These are phyloP conservation scores for Auanema freiburgensis DNA, from an alignment of 2,888 invertebrate species.

Conservation along the genomic window DNA sequence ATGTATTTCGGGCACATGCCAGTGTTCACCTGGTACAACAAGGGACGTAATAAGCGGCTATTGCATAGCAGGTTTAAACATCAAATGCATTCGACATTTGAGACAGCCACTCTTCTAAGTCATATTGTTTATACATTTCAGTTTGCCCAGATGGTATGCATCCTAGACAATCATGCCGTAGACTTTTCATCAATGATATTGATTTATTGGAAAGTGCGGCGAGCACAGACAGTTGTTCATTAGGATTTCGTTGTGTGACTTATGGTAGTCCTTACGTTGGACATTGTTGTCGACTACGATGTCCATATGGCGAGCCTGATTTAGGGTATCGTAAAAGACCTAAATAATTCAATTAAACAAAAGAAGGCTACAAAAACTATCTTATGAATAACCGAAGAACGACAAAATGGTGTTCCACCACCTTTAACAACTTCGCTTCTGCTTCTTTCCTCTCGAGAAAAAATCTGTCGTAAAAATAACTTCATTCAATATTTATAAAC, in stretches of 20 bases:
- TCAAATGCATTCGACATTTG: not conserved
- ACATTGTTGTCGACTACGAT: constrained; percentile 63
- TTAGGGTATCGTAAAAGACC: constrained; percentile 38
- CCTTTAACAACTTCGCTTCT: not conserved
- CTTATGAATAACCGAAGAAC: too few species aligned
- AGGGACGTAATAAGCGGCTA: constrained; percentile 53
- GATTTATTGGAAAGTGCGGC: constrained; percentile 63
- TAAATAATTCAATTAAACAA: too few species aligned
- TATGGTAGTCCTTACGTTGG: constrained; percentile 64
- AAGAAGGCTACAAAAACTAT: too few species aligned
- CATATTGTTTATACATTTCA: constrained; percentile 19
- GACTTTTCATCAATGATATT: constrained; percentile 62
- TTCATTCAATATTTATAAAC: too few species aligned
- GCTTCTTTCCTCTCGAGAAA: too few species aligned
- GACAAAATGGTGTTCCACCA: too few species aligned
- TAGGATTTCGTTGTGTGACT: constrained; percentile 58
- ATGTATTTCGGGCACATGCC: constrained; percentile 59
- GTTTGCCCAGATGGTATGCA: constrained; percentile 64
- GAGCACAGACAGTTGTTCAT: constrained; percentile 49
- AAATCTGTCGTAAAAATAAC: too few species aligned
- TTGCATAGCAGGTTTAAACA: constrained; percentile 54
- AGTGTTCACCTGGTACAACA: constrained; percentile 60
- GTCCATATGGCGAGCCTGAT: constrained; percentile 64
- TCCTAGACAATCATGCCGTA: constrained; percentile 61
- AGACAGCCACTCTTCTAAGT: constrained; percentile 7